Evolutionary conservation across 1,140 invertebrate species (phyloP), one percentile per base, ranked within the genome.

Genomic region (Antheraea mylitta): DNA sequence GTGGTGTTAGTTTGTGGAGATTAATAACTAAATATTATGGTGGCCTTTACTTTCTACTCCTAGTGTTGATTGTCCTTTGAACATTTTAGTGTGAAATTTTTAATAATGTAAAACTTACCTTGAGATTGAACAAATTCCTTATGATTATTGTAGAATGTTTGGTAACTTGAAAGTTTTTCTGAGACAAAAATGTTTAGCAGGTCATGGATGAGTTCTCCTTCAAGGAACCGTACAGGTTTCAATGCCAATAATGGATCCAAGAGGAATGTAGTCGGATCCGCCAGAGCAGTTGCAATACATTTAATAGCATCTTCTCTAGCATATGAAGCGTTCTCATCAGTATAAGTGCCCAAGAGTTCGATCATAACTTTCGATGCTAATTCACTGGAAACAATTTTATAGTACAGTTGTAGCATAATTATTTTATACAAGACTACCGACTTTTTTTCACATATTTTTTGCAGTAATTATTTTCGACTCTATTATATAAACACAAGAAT

Each of bases 321-420:
- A 78, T 98, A 97, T 48, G 98, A 98, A 3, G 98, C 98, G 93
- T 99, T 99, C 82, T 99, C 98, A 70, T 97, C 96, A 62, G 98
- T 99, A 85, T 99, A 99, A 0, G 98, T 99, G 13, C 98, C 97
- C 42, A 99, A 89, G 6, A 99, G 93, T 90, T 99, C 98, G 71
- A 99, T 96, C 98, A 99, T 99, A 0, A 99, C 98, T 91, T 98
- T 98, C 30, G 97, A 96, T 36, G 98, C 98, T 81, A 97, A 93
- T 87, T 99, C 98, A 92, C 97, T 97, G 85, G 30, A 65, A 65
- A 65, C 18, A 65, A 63, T 16, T 37, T 63, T 13, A 42, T 7
- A 42, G 11, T 11, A 42, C 11, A 42, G 38, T 0, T 42, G 8
- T 8, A n/a, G n/a, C n/a, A n/a, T n/a, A n/a, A n/a, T n/a, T n/a